Evolutionary conservation across 2,113 vertebrate species (phyloP).

Genomic region (Strigops habroptila): DNA sequence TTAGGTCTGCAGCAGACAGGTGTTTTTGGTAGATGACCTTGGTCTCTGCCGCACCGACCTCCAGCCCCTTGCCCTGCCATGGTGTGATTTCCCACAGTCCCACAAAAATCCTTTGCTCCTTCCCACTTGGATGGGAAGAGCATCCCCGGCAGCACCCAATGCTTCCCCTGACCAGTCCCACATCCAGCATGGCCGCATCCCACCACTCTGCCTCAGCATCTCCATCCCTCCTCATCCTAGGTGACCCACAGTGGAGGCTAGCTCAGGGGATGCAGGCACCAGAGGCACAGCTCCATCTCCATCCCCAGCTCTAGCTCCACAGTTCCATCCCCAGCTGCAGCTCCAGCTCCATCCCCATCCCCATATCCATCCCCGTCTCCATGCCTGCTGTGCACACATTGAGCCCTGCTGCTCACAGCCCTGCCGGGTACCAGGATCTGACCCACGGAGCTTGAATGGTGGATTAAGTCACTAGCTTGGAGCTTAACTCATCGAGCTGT

Average conservation of each 20-base stretch:
- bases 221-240: not conserved
- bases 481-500: conserved; percentile 35
- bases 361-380: not conserved
- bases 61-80: rapidly evolving
- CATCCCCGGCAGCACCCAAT: not conserved
- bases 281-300: not conserved
- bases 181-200: rapidly evolving
- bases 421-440: not conserved
- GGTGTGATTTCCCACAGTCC: not conserved
- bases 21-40: not conserved
- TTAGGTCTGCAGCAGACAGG: rapidly evolving
- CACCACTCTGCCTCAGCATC: not conserved
- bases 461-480: conserved; percentile 9
- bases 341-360: not conserved
- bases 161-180: not conserved
- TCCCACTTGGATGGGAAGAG: rapidly evolving
- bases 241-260: too few species aligned
- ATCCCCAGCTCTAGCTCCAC: not conserved
- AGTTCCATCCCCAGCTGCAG: not conserved
- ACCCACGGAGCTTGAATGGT: not conserved
- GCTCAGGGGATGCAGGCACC: rapidly evolving
- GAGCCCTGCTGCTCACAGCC: not conserved
- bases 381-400: not conserved
- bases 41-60: not conserved
- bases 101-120: not conserved